A percentile compares a stretch with the other conserved stretches of the same genome.
phyloP scores from a whole-genome alignment of 2,797 vertebrate species.

The Rallus crepitans region DNA sequence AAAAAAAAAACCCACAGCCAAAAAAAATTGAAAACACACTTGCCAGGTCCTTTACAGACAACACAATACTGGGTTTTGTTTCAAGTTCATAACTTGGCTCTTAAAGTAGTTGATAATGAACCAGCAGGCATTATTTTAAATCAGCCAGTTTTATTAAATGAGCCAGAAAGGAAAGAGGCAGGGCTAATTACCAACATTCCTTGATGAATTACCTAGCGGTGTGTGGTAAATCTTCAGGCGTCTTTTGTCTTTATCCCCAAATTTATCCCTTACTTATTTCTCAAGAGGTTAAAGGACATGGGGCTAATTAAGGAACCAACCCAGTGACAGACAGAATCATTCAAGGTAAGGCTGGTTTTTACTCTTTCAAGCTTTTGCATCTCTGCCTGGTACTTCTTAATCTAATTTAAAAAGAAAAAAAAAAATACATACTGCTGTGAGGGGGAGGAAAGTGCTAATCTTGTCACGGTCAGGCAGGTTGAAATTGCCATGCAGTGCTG shows the following conservation, averaged over 20 bases:
- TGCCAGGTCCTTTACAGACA: slow-evolving; percentile 49
- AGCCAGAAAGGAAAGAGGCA: slow-evolving; percentile 89
- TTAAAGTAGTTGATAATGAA: slow-evolving; percentile 89
- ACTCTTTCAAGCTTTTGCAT: slow-evolving; percentile 82
- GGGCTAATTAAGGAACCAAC: slow-evolving; percentile 89
- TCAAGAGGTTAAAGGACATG: slow-evolving; percentile 89
- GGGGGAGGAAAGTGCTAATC: slow-evolving; percentile 82
- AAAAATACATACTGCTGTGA: slow-evolving; percentile 64
- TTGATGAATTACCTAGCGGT: slow-evolving; percentile 93
- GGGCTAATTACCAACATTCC: slow-evolving; percentile 93
- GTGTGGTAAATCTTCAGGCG: slow-evolving; percentile 90
- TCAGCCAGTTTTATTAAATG: slow-evolving; percentile 86
- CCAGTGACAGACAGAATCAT: slow-evolving; percentile 86
- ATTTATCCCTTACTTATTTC: slow-evolving; percentile 89
- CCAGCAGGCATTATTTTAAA: slow-evolving; percentile 89
- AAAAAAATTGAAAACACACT: slow-evolving; percentile 5
- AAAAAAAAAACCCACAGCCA: background rate
- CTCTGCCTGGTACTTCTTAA: slow-evolving; percentile 90
- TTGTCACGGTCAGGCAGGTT: slow-evolving; percentile 87
- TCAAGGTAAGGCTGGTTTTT: slow-evolving; percentile 85
- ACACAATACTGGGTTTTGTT: slow-evolving; percentile 80
- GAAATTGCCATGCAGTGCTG: slow-evolving; percentile 82
- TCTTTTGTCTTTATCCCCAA: slow-evolving; percentile 87
- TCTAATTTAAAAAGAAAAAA: slow-evolving; percentile 73
- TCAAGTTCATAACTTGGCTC: slow-evolving; percentile 79